Conservation (phyloP, 30 jellyfish, hydroid and myxozoan species). For the Hydra vulgaris region DNA sequence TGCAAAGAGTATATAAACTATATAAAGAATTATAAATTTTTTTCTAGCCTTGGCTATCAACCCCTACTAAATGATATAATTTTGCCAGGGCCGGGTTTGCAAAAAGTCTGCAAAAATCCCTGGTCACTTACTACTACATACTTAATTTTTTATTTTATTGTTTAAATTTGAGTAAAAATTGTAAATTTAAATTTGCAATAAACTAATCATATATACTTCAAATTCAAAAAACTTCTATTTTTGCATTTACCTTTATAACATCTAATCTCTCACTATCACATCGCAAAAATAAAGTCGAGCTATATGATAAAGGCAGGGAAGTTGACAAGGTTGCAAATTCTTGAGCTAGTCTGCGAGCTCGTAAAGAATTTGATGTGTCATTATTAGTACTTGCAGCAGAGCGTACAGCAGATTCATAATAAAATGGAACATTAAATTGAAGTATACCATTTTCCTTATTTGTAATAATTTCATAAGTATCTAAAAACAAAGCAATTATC, state of each 20-base stretch:
- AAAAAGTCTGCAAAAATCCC: no score
- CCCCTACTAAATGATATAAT: no score
- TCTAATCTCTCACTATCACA: conserved; percentile 89
- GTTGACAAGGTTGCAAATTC: conserved; percentile 93
- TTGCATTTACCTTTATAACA: conserved; percentile 65
- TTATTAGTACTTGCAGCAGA: conserved; percentile 44
- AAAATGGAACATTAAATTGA: conserved; percentile 63
- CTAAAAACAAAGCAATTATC: conserved; percentile 17
- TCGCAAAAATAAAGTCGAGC: conserved; percentile 74
- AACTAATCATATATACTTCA: no score
- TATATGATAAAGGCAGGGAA: conserved; percentile 68
- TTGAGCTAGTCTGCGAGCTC: conserved; percentile 88
- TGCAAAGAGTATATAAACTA: no score
- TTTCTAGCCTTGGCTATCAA: no score
- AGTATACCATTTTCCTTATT: conserved; percentile 66
- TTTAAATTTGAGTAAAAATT: no score
- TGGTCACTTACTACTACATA: no score
- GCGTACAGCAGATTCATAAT: conserved; percentile 52
- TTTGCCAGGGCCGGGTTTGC: no score
- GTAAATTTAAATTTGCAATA: no score
- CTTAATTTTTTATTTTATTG: no score
- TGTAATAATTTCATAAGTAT: conserved; percentile 64
- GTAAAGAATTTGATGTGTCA: conserved; percentile 41
- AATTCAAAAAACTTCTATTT: no score
- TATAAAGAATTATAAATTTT: no score